Evolutionary conservation across 2,797 vertebrate species (phyloP).

Genomic region (Sphenopsis melanotis): DNA sequence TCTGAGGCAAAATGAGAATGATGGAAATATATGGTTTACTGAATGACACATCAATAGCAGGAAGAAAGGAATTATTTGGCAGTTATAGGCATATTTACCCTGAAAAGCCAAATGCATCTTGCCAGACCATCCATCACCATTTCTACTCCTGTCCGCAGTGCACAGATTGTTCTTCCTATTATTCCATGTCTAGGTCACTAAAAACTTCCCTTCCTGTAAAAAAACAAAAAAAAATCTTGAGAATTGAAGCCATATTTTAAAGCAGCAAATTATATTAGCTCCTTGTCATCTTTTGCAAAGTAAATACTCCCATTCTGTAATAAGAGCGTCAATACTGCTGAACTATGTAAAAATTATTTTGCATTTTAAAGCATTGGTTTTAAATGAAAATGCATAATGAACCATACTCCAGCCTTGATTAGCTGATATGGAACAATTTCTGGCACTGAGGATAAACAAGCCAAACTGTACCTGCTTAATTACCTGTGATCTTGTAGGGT

Average conservation of each 20-base stretch:
- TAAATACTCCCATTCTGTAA: not conserved
- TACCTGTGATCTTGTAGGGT: not conserved
- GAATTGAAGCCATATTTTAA: not conserved
- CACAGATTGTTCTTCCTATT: not conserved
- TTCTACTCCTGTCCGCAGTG: not conserved
- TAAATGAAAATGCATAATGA: not conserved
- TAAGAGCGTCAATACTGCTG: not conserved
- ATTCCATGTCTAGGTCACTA: not conserved
- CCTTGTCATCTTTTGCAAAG: not conserved
- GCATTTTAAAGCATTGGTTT: not conserved
- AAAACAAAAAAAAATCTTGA: not conserved
- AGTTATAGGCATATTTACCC: not conserved
- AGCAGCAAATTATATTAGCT: not conserved
- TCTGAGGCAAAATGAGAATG: not conserved
- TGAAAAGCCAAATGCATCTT: conserved; percentile 22
- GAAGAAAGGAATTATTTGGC: conserved; percentile 16
- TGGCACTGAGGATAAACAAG: not conserved
- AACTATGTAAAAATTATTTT: not conserved
- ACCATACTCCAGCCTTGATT: not conserved
- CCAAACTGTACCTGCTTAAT: not conserved
- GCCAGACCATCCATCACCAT: conserved; percentile 15
- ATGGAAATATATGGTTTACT: not conserved
- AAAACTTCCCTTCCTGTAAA: not conserved
- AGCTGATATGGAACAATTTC: not conserved
- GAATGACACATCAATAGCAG: not conserved